Evolutionary conservation across 2,888 invertebrate genomes (phyloP), one percentile per base, ranked within the genome.

Genomic region (Theretra japonica): DNA sequence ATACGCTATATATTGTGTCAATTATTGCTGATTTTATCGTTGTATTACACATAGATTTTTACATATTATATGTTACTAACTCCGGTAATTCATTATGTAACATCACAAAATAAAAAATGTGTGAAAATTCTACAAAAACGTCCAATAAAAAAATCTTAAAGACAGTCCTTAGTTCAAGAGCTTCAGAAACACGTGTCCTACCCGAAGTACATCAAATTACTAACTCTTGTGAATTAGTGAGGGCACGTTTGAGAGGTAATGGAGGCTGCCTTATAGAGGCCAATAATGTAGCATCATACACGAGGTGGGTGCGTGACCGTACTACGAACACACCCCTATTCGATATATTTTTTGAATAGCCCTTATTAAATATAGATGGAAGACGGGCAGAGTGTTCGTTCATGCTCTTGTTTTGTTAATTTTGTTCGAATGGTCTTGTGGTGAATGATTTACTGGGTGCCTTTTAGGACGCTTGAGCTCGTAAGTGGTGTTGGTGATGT

Each of bases 281-380:
- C 65, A 65, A 65, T 65, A 65, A 65, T 23, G 65, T 23, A 23
- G 6, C 23, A 33, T 65, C 65, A 48, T 23, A 65, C 48, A 65
- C 41, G 60, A 65, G 65, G 65, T 65, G 23, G 23, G 65, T 25
- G 65, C 65, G 65, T 65, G 65, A 65, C 65, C 17, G 41, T 17
- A 41, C 48, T 65, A 65, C 65, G 21, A 48, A 65, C 11, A 25
- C 23, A 3, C 65, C 15, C 21, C 11, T 15, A 41, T 65, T 48
- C 65, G 65, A 65, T 65, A 65, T 25, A 65, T 65, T 65, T 65
- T 65, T 65, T 65, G 65, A 65, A 65, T 65, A 65, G 65, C 41
- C 65, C 65, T 65, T 65, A 65, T 65, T 48, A 65, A 65, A 65
- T 65, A 65, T 65, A 65, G 65, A 65, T 65, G 65, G 65, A 62